phyloP scores from a whole-genome alignment of 1,140 invertebrate genomes.

The Chrysomallon squamiferum region DNA sequence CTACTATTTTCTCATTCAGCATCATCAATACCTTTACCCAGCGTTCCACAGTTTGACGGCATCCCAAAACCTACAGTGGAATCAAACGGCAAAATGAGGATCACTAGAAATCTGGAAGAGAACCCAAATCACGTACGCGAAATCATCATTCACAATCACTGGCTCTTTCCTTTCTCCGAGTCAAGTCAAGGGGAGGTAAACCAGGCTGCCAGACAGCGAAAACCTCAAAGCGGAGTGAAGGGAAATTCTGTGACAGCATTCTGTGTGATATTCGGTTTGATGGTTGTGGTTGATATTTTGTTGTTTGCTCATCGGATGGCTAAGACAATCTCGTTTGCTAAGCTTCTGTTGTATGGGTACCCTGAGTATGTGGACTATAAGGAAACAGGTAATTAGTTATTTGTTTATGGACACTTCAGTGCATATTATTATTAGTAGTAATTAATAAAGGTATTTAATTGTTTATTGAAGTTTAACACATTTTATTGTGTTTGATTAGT shows the following conservation, averaged over 20 bases:
- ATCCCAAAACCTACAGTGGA: background rate
- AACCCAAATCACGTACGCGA: constrained; percentile 5
- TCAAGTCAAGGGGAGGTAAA: background rate
- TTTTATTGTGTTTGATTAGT: too few relatives aligned
- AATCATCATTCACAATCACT: constrained; percentile 35
- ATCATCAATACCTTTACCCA: constrained; percentile 12
- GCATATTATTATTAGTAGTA: too few relatives aligned
- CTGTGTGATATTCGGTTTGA: constrained; percentile 31
- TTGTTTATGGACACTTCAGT: background rate
- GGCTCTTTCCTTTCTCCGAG: constrained; percentile 28
- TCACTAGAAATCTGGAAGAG: background rate
- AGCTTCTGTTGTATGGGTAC: constrained; percentile 44
- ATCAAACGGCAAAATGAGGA: background rate
- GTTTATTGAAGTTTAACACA: too few relatives aligned
- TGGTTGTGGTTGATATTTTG: constrained; percentile 36
- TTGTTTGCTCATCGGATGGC: constrained; percentile 43
- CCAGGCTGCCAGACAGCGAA: background rate
- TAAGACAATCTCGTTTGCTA: constrained; percentile 33
- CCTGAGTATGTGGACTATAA: constrained; percentile 48
- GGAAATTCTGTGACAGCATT: constrained; percentile 7
- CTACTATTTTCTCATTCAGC: too few relatives aligned
- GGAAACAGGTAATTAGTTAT: constrained; percentile 13
- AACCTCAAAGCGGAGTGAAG: background rate
- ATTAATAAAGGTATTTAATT: too few relatives aligned
- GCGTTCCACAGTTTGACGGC: constrained; percentile 10